Evolutionary conservation across 2,113 vertebrate genomes (phyloP).

Genomic region (Bettongia penicillata): DNA sequence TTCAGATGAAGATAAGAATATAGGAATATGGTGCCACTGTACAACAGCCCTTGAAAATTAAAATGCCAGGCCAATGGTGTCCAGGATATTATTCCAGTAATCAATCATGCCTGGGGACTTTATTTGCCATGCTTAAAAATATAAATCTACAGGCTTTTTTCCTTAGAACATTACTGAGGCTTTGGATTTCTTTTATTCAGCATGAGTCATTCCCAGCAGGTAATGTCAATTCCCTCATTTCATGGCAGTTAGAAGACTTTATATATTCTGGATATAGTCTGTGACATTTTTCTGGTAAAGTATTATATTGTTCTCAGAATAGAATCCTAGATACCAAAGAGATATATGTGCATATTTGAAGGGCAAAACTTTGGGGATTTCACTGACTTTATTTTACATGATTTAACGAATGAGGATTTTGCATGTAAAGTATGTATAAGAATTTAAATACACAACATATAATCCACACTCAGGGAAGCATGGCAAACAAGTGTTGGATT

Average conservation of each 20-base stretch:
- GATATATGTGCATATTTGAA: not conserved
- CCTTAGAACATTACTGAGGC: not conserved
- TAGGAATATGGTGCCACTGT: not conserved
- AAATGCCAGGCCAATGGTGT: not conserved
- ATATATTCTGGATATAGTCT: not conserved
- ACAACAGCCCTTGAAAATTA: not conserved
- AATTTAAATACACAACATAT: not conserved
- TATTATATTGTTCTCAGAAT: not conserved
- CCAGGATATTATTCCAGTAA: not conserved
- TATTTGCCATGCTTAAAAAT: not conserved
- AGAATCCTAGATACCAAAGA: not conserved
- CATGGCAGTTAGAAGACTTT: not conserved
- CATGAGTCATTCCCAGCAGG: not conserved
- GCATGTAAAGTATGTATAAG: not conserved
- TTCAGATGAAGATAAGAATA: not conserved
- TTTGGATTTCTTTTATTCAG: not conserved
- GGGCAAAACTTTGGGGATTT: not conserved
- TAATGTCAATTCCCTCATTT: not conserved
- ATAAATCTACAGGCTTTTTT: not conserved
- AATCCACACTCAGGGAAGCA: not conserved
- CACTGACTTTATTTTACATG: not conserved
- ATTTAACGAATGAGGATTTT: not conserved
- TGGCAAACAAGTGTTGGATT: not conserved
- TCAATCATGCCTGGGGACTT: not conserved
- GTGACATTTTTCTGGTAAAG: conserved; percentile 1